Conservation (phyloP, 2,113 vertebrate genomes). For the Columbina picui region DNA sequence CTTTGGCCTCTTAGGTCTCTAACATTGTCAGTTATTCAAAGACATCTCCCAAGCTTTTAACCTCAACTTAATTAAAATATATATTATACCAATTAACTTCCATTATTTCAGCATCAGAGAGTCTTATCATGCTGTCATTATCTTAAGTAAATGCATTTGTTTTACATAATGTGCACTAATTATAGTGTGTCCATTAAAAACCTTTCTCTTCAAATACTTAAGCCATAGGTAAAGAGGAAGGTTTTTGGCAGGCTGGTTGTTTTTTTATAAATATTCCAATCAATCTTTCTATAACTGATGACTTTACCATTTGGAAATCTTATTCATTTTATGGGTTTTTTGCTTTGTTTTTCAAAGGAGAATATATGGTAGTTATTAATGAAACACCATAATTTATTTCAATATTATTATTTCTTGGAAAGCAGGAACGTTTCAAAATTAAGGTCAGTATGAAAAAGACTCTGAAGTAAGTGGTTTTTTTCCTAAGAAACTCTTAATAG, state of each 20-base stretch:
- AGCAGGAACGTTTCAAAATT: neutral
- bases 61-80: constrained; percentile 52
- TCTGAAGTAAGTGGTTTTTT: neutral
- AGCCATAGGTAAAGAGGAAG: neutral
- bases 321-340: neutral
- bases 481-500: neutral
- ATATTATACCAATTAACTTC: neutral
- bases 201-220: neutral
- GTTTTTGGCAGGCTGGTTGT: too few relatives aligned
- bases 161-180: constrained; percentile 15
- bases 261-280: neutral
- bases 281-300: neutral
- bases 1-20: constrained; percentile 7
- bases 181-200: neutral
- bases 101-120: constrained; percentile 47
- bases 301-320: neutral
- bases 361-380: neutral
- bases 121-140: neutral
- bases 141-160: constrained; percentile 51
- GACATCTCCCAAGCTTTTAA: constrained; percentile 47
- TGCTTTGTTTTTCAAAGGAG: neutral
- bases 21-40: constrained; percentile 37
- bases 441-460: neutral
- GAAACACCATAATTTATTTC: neutral
- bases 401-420: neutral